These are phyloP conservation scores for Sthenelais limicola DNA, from an alignment of 2,888 invertebrate genomes.

Conservation along the genomic window DNA sequence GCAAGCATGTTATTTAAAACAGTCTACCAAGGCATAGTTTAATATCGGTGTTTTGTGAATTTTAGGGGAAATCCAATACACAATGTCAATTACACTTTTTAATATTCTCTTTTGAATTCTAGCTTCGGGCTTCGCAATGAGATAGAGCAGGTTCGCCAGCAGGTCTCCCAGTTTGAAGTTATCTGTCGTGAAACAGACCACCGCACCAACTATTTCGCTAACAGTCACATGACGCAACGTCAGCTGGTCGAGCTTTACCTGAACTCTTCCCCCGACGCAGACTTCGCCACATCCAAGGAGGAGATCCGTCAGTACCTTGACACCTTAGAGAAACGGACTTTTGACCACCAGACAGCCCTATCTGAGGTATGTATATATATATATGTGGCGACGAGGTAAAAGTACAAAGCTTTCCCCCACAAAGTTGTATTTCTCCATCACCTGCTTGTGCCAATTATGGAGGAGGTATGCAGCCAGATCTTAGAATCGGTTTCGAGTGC, in stretches of 20 bases:
- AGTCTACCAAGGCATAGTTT: no score
- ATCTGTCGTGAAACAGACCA: constrained; percentile 29
- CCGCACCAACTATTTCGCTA: constrained; percentile 7
- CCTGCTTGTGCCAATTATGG: no score
- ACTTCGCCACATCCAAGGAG: not conserved
- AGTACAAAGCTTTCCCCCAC: no score
- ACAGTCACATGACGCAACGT: constrained; percentile 29
- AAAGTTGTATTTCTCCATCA: no score
- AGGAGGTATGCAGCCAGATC: no score
- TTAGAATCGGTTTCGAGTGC: no score
- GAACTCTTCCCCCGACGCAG: not conserved
- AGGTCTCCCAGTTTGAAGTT: constrained; percentile 30
- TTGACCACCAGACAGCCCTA: constrained; percentile 23
- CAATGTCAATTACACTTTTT: no score
- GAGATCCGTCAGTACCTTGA: constrained; percentile 16
- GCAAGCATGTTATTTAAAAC: no score
- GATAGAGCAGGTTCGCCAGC: constrained; percentile 36
- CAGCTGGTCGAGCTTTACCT: constrained; percentile 14
- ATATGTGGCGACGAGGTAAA: no score
- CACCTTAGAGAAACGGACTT: constrained; percentile 17
- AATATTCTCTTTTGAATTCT: not conserved
- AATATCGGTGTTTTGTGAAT: no score
- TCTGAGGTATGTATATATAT: constrained; percentile 14
- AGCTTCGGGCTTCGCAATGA: constrained; percentile 26
- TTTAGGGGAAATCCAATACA: no score